Evolutionary conservation across 2,113 vertebrate species (phyloP), one percentile per base, ranked within the genome.

Genomic region (Benitochromis conjunctus): DNA sequence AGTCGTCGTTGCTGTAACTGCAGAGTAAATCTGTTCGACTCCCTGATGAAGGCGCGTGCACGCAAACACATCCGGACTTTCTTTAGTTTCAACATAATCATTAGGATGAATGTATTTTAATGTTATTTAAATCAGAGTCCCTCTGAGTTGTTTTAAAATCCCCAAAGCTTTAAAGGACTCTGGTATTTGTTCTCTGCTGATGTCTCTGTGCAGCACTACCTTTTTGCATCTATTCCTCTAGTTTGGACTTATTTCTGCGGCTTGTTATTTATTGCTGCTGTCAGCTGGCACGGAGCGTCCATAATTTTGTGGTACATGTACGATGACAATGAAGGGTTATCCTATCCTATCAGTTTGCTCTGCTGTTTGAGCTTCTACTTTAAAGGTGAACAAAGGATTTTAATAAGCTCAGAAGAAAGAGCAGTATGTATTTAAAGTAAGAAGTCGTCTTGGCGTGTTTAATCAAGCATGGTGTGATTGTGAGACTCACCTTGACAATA

Each of bases 401-500:
- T 48, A 29, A 74, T 7, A 5, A 74, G 24, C 13, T 74, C 5
- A 74, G 18, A 5, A 19, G 1, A 2, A 74, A 26, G 21, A 26
- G 4, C 62, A 46, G 64, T 46, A 46, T 24, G 38, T 4, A 0
- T 69, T 69, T 43, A 69, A 69, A 69, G n/a, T 43, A 0, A 6
- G 41, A 18, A n/a, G n/a, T n/a, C 3, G 2, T 48, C 24, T 51
- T 48, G 16, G 3, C 3, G 4, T 0, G 26, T 31, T 51, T 51
- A 5, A 51, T 74, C 9, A 74, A 51, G 51, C 18, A 31, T 7
- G 60, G 55, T 7, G 55, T 13, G 7, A 34, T 21, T 26, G 26
- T 1, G 2, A 1, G 14, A 86, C 80, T 97, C 94, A 99, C 98
- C 97, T 98, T 97, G 71, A 98, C 83, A 5, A 93, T 56, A 53